These are phyloP conservation scores for Coptodon rendalli DNA, from an alignment of 2,113 vertebrate species.

Conservation along the genomic window DNA sequence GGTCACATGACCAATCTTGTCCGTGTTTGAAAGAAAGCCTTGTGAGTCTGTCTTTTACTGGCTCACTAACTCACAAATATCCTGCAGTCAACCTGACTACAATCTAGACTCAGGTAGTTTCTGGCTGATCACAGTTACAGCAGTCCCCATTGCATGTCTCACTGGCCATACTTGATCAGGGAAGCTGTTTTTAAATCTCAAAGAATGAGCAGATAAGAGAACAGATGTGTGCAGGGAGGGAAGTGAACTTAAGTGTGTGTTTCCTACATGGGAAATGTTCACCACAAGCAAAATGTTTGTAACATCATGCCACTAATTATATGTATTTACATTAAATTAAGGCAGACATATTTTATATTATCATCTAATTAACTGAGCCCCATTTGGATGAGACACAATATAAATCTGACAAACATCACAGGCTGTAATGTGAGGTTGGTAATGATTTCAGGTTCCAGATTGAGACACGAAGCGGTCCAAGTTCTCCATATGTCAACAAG, in stretches of 20 bases:
- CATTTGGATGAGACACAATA: neutral
- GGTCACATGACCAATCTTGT: neutral
- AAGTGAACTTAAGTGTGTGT: neutral
- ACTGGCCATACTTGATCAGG: neutral
- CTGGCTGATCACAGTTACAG: neutral
- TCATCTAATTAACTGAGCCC: neutral
- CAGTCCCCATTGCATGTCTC: neutral
- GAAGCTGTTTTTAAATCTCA: neutral
- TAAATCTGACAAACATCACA: neutral
- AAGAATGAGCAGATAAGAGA: neutral
- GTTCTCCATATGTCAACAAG: constrained; percentile 55
- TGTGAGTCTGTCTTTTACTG: neutral
- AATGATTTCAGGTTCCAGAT: constrained; percentile 8
- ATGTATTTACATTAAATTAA: neutral
- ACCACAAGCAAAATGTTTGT: neutral
- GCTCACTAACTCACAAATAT: neutral
- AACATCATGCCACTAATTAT: neutral
- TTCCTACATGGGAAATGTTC: neutral
- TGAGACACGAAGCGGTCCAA: constrained; percentile 34
- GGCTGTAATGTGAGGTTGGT: neutral
- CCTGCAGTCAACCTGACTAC: neutral
- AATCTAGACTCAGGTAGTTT: neutral
- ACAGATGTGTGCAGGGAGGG: neutral
- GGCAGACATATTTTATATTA: neutral
- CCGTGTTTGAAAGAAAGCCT: neutral